phyloP scores from a whole-genome alignment of 2,888 invertebrate species.

The Nomada lathburiana region DNA sequence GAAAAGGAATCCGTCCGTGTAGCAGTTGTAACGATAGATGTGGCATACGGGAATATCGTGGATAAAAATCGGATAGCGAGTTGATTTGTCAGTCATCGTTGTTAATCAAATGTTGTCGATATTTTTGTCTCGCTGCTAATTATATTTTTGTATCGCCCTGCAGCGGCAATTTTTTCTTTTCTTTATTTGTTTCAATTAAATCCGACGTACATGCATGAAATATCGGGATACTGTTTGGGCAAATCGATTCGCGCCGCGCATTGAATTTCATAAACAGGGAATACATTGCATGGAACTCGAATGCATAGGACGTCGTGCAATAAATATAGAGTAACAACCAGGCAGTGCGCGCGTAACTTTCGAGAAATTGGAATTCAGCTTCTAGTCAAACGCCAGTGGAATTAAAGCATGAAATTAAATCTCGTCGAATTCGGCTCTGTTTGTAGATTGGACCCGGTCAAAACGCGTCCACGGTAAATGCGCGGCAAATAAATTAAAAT shows the following conservation, averaged over 20 bases:
- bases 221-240: conserved; percentile 29
- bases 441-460: conserved; percentile 23
- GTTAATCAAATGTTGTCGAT: conserved; percentile 21
- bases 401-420: conserved; percentile 26
- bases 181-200: conserved; percentile 18
- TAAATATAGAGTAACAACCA: conserved; percentile 7
- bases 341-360: conserved; percentile 2
- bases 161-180: not conserved
- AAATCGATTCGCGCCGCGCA: conserved; percentile 13
- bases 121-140: conserved; percentile 7
- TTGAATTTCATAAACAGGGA: conserved; percentile 43
- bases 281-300: conserved; percentile 12
- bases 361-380: conserved; percentile 14
- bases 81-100: not conserved
- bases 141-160: not conserved
- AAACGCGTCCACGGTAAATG: not conserved
- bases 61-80: conserved; percentile 7
- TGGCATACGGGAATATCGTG: too few species aligned
- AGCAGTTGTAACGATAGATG: not conserved
- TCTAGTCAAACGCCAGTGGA: not conserved
- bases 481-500: conserved; percentile 6
- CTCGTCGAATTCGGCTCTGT: conserved; percentile 7
- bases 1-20: not conserved
- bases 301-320: conserved; percentile 20
- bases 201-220: not conserved